Base-by-base conservation (phyloP, 2,113 vertebrate species). In the Takifugu bimaculatus region DNA sequence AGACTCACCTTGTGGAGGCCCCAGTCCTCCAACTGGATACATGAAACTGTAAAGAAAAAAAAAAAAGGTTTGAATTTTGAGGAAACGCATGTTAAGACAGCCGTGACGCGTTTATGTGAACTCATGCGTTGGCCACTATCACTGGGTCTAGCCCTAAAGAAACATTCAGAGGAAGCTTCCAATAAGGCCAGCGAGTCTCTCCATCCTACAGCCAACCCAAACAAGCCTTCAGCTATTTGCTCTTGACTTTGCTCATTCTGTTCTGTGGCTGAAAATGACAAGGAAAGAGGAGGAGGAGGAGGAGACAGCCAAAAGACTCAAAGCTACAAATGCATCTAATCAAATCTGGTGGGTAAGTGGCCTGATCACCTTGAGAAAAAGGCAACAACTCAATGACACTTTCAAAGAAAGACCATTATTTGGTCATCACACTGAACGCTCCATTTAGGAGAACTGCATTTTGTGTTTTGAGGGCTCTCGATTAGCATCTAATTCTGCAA, bases 1-100 rank as follows among this genome's bases (percentile, higher is more conserved):
- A n/a, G 47, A 87, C 94, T n/a, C 88, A 98, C 96, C 94, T 93
- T 96, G 95, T 60, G 94, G 92, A 11, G 94, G 91, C 61, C 94
- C 94, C 64, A 99, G 83, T 26, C 94, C 91, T 75, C 93, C 89
- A 0, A 97, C 94, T n/a, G 95, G 93, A 91, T 94, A 99, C 89
- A 97, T 93, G 83, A 96, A 99, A 88, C 96, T 99, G 79, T 26
- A 81, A 85, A 32, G 26, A 27, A 27, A 52, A 51, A 72, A 54
- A 42, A 50, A 50, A 68, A 44, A 65, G 85, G 85, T 13, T n/a
- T 50, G 25, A 50, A 50, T 20, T 3, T 29, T 25, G 14, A 28
- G 28, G n/a, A 64, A 11, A 10, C 52, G 47, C 27, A 20, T 14
- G 51, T 10, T 43, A 60, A n/a, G 10, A 39, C 10, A 43, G 60